Evolutionary conservation across 2,113 vertebrate species (phyloP).

Genomic region (Saguinus midas): DNA sequence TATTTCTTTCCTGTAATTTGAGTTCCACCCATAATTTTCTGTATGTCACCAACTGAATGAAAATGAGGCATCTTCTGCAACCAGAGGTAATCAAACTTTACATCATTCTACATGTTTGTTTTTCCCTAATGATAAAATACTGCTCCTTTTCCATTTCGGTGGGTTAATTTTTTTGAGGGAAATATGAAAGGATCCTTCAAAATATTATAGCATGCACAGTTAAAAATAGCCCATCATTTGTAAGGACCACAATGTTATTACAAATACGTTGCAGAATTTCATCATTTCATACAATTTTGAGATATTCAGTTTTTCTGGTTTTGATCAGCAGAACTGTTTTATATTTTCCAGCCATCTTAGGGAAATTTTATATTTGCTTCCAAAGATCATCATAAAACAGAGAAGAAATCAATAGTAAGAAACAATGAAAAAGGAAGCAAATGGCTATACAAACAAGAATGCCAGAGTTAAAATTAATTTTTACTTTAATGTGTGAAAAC

Average conservation of each 20-base stretch:
- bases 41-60: neutral
- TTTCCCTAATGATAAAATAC: neutral
- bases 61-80: neutral
- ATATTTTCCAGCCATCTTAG: neutral
- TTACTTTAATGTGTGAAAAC: neutral
- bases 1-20: constrained; percentile 37
- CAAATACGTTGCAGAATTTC: neutral
- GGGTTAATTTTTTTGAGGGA: neutral
- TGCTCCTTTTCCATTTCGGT: neutral
- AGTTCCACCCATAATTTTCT: constrained; percentile 31
- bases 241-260: neutral
- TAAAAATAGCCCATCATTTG: neutral
- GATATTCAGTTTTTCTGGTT: neutral
- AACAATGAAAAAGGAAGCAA: neutral
- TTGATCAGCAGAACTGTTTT: neutral
- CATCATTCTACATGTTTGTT: neutral
- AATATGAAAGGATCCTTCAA: neutral
- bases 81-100: neutral
- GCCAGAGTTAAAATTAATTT: neutral
- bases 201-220: neutral
- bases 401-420: neutral
- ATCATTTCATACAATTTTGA: neutral
- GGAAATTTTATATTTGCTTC: neutral
- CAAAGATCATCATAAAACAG: neutral
- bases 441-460: neutral